Conservation (phyloP, 2,888 invertebrate genomes). For the Lochmaea capreae region DNA sequence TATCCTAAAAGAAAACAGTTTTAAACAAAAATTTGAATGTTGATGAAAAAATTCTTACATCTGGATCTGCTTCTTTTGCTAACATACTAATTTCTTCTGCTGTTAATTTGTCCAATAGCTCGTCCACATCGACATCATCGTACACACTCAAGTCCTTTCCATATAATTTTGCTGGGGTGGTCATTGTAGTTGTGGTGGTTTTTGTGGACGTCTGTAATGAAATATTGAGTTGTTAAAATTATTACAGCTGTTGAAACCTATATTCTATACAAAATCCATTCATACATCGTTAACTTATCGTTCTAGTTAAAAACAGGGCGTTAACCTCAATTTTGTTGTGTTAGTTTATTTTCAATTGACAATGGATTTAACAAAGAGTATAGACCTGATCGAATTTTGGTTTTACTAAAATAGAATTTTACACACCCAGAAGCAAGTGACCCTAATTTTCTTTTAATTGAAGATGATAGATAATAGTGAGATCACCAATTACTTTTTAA, state of each 20-base stretch:
- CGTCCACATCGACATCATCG: constrained; percentile 96
- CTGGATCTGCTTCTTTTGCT: constrained; percentile 99
- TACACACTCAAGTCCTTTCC: constrained; percentile 91
- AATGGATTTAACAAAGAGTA: constrained; percentile 42
- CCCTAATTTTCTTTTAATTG: constrained; percentile 54
- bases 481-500: constrained; percentile 33
- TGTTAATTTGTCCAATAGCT: constrained; percentile 90
- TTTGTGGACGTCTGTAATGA: constrained; percentile 83
- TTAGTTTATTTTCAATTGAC: constrained; percentile 35
- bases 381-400: constrained; percentile 47
- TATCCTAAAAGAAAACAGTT: constrained; percentile 78
- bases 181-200: constrained; percentile 88
- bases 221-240: constrained; percentile 27
- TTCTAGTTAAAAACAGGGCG: constrained; percentile 34
- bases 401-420: constrained; percentile 43
- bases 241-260: not conserved
- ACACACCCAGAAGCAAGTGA: constrained; percentile 58
- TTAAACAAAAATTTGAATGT: not conserved
- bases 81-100: constrained; percentile 96
- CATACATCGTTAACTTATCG: constrained; percentile 19
- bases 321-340: constrained; percentile 42
- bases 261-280: not conserved
- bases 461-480: constrained; percentile 33
- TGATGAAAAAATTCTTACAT: constrained; percentile 75
- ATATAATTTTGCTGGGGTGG: constrained; percentile 89